These are phyloP conservation scores for Drosophila suzukii DNA, from an alignment of 1,140 invertebrate genomes.

Conservation along the genomic window DNA sequence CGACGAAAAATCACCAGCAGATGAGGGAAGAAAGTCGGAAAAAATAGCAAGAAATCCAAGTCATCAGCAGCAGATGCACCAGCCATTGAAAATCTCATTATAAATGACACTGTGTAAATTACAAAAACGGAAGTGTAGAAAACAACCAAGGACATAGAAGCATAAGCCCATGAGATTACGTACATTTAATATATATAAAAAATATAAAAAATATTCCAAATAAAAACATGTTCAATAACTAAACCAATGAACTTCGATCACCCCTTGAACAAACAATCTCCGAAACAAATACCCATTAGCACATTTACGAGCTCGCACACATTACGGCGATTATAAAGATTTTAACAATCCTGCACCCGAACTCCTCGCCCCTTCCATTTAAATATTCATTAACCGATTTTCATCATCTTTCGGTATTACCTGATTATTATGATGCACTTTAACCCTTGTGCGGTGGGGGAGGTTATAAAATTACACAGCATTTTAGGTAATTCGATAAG, in stretches of 20 bases:
- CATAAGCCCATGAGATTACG: background rate
- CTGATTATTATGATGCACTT: conserved; percentile 7
- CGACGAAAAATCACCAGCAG: conserved; percentile 1
- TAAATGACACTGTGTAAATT: conserved; percentile 68
- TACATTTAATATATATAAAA: background rate
- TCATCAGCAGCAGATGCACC: conserved; percentile 30
- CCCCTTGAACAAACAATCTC: background rate
- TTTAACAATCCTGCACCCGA: conserved; percentile 4
- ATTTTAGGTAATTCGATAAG: too few species aligned
- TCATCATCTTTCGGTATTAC: conserved; percentile 32
- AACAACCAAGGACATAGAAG: background rate
- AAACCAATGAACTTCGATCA: conserved; percentile 40
- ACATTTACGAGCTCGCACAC: conserved; percentile 14
- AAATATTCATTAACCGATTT: conserved; percentile 24
- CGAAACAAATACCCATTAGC: conserved; percentile 21
- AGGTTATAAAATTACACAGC: background rate
- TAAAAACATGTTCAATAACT: background rate
- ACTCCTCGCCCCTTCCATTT: background rate
- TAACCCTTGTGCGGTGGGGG: conserved; percentile 11
- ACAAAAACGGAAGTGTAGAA: conserved; percentile 17
- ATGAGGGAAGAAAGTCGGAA: conserved; percentile 4
- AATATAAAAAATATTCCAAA: background rate
- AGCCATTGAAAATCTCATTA: conserved; percentile 57
- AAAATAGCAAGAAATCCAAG: conserved; percentile 2
- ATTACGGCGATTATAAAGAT: conserved; percentile 22